A percentile compares a stretch with the other conserved stretches of the same genome.
Conservation (phyloP, 2,113 vertebrate species). For the Platichthys stellatus region DNA sequence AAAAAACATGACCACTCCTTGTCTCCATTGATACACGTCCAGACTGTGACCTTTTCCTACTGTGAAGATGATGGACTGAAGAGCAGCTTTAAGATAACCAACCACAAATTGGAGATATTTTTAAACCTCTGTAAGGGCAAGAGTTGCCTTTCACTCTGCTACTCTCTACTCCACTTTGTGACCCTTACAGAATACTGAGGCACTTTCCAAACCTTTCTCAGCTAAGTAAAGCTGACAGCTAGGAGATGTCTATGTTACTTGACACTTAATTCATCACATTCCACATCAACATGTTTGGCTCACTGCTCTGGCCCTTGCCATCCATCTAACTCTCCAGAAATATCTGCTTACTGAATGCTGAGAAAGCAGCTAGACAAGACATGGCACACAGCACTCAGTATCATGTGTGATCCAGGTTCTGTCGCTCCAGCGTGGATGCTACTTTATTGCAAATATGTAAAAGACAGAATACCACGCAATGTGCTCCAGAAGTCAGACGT, state of each 20-base stretch:
- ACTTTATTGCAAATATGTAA: slow-evolving; percentile 26
- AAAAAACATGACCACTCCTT: too few species aligned
- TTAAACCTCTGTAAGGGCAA: too few species aligned
- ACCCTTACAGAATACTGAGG: not conserved
- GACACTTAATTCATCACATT: slow-evolving; percentile 33
- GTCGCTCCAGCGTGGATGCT: not conserved
- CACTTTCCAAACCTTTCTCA: not conserved
- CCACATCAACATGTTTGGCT: slow-evolving; percentile 5
- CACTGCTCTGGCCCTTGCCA: too few species aligned
- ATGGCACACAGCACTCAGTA: not conserved
- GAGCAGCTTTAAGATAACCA: too few species aligned
- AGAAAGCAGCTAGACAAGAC: not conserved
- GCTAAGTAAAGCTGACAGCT: slow-evolving; percentile 27
- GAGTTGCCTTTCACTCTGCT: not conserved
- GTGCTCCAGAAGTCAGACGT: slow-evolving; percentile 30
- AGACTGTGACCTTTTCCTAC: too few species aligned
- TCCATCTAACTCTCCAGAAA: not conserved
- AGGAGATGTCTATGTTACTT: not conserved
- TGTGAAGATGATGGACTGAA: too few species aligned
- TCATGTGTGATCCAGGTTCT: slow-evolving; percentile 18
- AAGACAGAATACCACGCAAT: slow-evolving; percentile 32
- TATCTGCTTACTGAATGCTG: not conserved
- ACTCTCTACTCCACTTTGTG: not conserved
- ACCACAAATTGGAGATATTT: too few species aligned
- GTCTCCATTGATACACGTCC: too few species aligned